phyloP scores from a whole-genome alignment of 2,888 invertebrate species.

The Luperina testacea region DNA sequence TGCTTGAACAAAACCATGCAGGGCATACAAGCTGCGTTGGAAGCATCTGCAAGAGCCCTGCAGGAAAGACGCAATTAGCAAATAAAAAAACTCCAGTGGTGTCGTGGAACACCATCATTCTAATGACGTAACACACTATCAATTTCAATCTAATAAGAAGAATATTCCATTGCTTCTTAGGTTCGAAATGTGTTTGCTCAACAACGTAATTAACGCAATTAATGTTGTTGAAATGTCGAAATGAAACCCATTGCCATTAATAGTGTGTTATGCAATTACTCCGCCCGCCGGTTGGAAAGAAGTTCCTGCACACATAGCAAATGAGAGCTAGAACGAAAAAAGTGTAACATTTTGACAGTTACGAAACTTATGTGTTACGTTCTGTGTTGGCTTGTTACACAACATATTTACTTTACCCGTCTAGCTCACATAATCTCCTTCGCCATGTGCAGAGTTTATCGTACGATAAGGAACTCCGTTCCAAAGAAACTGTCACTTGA shows the following conservation, averaged over 20 bases:
- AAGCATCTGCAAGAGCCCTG: conserved; percentile 24
- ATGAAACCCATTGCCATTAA: too few relatives aligned
- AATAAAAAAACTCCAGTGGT: background rate
- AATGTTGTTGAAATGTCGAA: too few relatives aligned
- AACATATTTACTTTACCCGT: background rate
- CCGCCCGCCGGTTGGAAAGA: background rate
- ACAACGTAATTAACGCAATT: too few relatives aligned
- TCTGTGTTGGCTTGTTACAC: background rate
- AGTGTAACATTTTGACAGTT: background rate
- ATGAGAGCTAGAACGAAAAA: background rate
- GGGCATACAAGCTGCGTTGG: conserved; percentile 32
- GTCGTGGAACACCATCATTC: background rate
- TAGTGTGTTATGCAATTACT: too few relatives aligned
- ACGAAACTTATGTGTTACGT: background rate
- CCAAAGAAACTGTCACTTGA: background rate
- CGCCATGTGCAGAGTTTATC: background rate
- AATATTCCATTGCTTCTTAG: too few relatives aligned
- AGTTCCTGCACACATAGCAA: background rate
- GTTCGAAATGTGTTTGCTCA: too few relatives aligned
- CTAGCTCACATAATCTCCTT: background rate
- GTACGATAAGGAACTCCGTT: background rate
- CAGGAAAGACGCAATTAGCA: conserved; percentile 9
- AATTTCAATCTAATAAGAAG: too few relatives aligned
- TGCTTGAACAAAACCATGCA: conserved; percentile 28
- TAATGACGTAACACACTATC: too few relatives aligned